Conservation (phyloP, 2,888 invertebrate genomes). For the Ectropis crepuscularia region DNA sequence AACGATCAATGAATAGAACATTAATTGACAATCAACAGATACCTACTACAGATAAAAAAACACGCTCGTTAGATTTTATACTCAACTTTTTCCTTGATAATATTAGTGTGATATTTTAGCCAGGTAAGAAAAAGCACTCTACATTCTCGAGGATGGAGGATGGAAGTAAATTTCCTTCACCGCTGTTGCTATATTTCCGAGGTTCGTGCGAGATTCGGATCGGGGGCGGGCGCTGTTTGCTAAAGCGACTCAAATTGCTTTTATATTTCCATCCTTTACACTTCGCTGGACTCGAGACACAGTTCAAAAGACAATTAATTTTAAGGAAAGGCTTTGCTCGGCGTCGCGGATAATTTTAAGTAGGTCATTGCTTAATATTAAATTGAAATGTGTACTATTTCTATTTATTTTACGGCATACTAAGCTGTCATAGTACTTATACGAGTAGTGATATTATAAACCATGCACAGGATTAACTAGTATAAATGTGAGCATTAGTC, state of each 20-base stretch:
- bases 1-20: too few species aligned
- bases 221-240: slow-evolving; percentile 49
- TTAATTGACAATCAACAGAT: too few species aligned
- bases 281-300: slow-evolving; percentile 51
- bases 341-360: slow-evolving; percentile 39
- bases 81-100: too few species aligned
- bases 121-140: neutral
- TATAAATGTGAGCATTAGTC: too few species aligned
- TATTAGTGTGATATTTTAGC: too few species aligned
- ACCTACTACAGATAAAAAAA: too few species aligned
- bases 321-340: slow-evolving; percentile 37
- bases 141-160: slow-evolving; percentile 20
- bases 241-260: slow-evolving; percentile 53
- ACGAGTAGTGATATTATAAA: too few species aligned
- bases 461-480: too few species aligned
- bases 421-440: too few species aligned
- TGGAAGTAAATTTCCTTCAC: slow-evolving; percentile 40
- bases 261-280: slow-evolving; percentile 56
- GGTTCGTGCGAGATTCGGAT: slow-evolving; percentile 49
- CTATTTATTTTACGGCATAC: too few species aligned
- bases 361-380: slow-evolving; percentile 28
- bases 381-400: neutral
- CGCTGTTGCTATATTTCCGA: slow-evolving; percentile 45
- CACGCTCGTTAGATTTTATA: too few species aligned
- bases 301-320: slow-evolving; percentile 50